phyloP scores from a whole-genome alignment of 2,888 invertebrate species.

The Busseola fusca region DNA sequence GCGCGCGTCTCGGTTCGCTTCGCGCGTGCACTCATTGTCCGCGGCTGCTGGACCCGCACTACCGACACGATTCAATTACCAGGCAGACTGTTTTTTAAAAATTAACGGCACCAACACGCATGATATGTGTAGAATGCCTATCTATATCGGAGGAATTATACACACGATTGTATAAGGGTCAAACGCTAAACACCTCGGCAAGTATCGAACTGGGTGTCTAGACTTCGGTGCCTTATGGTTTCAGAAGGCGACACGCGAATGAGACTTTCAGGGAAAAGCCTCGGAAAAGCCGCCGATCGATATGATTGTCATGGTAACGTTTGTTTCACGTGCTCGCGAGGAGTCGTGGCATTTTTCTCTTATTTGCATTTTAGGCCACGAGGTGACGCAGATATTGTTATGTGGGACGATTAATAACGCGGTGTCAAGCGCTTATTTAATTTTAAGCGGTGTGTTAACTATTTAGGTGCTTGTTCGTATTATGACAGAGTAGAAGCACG shows the following conservation, averaged over 20 bases:
- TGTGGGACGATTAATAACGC: constrained; percentile 63
- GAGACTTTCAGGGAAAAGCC: constrained; percentile 84
- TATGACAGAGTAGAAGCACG: constrained; percentile 2
- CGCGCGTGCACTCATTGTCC: constrained; percentile 85
- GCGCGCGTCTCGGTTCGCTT: constrained; percentile 83
- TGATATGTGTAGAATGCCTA: constrained; percentile 50
- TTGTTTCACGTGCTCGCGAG: constrained; percentile 83
- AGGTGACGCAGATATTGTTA: constrained; percentile 75
- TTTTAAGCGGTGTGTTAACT: constrained; percentile 31
- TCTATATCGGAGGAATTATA: constrained; percentile 61
- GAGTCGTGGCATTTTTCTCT: constrained; percentile 78
- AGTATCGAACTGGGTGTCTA: constrained; percentile 64
- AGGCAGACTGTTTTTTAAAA: constrained; percentile 66
- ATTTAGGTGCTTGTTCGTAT: constrained; percentile 6
- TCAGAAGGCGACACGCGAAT: constrained; percentile 85
- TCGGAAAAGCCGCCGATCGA: constrained; percentile 88
- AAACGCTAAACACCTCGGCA: constrained; percentile 45
- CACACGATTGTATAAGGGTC: constrained; percentile 59
- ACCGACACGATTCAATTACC: constrained; percentile 69
- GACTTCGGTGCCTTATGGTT: constrained; percentile 80
- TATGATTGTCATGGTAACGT: constrained; percentile 85
- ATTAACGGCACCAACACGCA: constrained; percentile 65
- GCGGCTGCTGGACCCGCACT: constrained; percentile 73
- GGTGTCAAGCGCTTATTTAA: constrained; percentile 38
- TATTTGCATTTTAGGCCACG: constrained; percentile 87